phyloP scores from a whole-genome alignment of 2,888 invertebrate genomes.

The Anthrax anthrax region DNA sequence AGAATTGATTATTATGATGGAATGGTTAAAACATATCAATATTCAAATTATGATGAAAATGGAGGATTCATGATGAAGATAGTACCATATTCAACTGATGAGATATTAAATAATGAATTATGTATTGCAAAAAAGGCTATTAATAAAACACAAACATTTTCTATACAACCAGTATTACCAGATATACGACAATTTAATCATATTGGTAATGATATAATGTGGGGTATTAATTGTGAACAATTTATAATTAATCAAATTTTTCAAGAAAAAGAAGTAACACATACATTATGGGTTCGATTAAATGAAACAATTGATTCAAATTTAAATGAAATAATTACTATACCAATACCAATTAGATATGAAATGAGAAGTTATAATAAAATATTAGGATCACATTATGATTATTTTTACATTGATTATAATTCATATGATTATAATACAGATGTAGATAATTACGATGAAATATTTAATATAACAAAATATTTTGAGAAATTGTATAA shows the following conservation, averaged over 20 bases:
- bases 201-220: conserved; percentile 51
- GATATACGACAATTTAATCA: conserved; percentile 59
- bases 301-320: conserved; percentile 47
- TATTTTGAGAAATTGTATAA: background rate
- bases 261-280: conserved; percentile 73
- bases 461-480: too few relatives aligned
- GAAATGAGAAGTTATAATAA: conserved; percentile 91
- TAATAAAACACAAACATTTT: conserved; percentile 54
- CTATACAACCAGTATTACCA: conserved; percentile 67
- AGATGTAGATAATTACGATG: too few relatives aligned
- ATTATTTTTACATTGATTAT: conserved; percentile 83
- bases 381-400: conserved; percentile 87
- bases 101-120: conserved; percentile 54
- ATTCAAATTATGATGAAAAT: conserved; percentile 43
- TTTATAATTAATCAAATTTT: conserved; percentile 56
- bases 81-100: conserved; percentile 69
- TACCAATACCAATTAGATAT: conserved; percentile 64
- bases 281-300: conserved; percentile 81
- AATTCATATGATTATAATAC: conserved; percentile 44
- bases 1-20: conserved; percentile 91
- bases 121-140: conserved; percentile 82
- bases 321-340: conserved; percentile 28
- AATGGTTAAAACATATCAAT: conserved; percentile 85
- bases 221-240: conserved; percentile 58
- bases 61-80: conserved; percentile 70